Conservation (phyloP, 2,797 vertebrate genomes). For the Acomys russatus region DNA sequence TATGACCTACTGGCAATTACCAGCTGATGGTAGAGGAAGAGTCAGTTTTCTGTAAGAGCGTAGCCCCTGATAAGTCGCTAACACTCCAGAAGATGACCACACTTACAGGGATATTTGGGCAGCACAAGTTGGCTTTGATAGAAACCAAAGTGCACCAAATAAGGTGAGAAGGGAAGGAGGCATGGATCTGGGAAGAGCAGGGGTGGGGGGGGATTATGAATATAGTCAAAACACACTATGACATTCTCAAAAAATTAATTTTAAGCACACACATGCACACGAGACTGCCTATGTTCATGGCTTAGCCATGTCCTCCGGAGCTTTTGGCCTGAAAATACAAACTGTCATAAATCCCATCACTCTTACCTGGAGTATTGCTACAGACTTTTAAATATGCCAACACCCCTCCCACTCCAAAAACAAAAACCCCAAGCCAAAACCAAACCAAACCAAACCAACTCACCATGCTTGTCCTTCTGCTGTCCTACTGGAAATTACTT, state of each 20-base stretch:
- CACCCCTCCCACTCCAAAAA: not conserved
- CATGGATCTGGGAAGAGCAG: too few species aligned
- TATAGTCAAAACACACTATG: too few species aligned
- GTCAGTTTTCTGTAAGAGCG: not conserved
- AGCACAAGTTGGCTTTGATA: too few species aligned
- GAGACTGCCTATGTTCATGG: not conserved
- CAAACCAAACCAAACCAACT: not conserved
- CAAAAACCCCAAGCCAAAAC: not conserved
- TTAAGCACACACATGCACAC: not conserved
- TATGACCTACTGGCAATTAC: not conserved
- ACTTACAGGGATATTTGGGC: not conserved
- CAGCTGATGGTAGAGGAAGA: not conserved
- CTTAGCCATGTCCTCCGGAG: not conserved
- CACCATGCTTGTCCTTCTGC: not conserved
- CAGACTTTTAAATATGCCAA: not conserved
- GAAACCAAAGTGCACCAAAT: too few species aligned
- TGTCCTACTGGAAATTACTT: not conserved
- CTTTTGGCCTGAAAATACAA: not conserved
- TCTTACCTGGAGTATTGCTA: not conserved
- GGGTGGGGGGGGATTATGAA: not conserved
- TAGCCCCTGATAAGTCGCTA: not conserved
- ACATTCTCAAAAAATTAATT: not conserved
- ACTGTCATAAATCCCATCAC: not conserved
- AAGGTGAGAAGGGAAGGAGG: too few species aligned
- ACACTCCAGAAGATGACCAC: not conserved